Percentiles rank a stretch among this genome's conserved stretches.
phyloP scores from a whole-genome alignment of 2,113 vertebrate species.

The Elachura formosa region DNA sequence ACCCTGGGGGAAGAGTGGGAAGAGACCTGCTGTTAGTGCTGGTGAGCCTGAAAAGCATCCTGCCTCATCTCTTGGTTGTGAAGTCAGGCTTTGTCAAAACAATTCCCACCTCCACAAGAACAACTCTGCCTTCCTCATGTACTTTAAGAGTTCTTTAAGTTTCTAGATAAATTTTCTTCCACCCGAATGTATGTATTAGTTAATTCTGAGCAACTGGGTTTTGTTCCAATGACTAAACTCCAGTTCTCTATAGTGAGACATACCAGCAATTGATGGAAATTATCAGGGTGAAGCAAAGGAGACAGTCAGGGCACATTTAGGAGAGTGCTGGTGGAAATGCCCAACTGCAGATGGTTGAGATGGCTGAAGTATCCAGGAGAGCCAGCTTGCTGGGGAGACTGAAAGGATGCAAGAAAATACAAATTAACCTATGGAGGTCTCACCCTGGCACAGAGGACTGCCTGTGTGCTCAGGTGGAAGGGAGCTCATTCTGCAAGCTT shows the following conservation, averaged over 20 bases:
- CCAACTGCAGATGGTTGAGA: neutral
- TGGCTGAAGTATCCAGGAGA: neutral
- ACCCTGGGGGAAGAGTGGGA: neutral
- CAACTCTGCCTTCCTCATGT: neutral
- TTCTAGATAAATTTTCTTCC: neutral
- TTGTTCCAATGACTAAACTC: neutral
- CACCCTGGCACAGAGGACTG: neutral
- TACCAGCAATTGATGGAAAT: neutral
- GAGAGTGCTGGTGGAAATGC: neutral
- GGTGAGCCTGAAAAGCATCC: neutral
- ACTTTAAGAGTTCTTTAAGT: neutral
- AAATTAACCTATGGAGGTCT: neutral
- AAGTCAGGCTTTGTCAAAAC: neutral
- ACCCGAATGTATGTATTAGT: neutral
- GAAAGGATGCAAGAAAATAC: neutral
- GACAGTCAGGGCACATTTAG: neutral
- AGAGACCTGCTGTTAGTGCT: neutral
- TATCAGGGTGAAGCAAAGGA: neutral
- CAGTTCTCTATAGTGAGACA: neutral
- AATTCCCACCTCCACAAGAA: neutral
- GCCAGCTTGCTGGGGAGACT: neutral
- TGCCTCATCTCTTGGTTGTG: neutral
- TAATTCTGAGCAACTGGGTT: neutral
- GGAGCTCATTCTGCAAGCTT: neutral
- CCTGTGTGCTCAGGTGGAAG: fast-evolving